These are phyloP conservation scores for Gallinago stenura DNA, from an alignment of 2,797 vertebrate species.

Conservation along the genomic window DNA sequence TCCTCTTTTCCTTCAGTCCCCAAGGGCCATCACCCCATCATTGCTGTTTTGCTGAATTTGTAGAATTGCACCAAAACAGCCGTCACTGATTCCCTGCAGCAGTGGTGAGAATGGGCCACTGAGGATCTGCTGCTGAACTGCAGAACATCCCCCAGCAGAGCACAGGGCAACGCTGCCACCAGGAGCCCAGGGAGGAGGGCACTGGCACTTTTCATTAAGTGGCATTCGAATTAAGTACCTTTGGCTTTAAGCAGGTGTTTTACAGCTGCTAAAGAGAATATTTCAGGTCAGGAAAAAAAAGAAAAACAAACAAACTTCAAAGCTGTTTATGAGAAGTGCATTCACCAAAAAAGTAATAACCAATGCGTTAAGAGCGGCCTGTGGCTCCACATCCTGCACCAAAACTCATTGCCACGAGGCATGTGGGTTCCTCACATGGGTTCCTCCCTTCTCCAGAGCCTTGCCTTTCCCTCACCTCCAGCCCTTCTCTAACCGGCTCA, in stretches of 20 bases:
- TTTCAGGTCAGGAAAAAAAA: background rate
- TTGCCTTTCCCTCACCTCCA: background rate
- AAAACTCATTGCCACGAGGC: accelerated
- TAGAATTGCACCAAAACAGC: background rate
- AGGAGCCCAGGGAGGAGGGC: background rate
- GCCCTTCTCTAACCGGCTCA: background rate
- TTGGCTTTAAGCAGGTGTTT: background rate
- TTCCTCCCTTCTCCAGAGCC: background rate
- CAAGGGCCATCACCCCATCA: background rate
- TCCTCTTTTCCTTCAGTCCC: background rate
- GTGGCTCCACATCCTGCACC: background rate
- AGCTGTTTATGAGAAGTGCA: background rate
- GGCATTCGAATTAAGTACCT: background rate
- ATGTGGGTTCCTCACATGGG: accelerated
- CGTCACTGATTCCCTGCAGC: background rate
- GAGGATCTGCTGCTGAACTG: background rate
- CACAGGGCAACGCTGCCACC: background rate
- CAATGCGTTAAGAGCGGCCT: background rate
- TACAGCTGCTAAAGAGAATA: background rate
- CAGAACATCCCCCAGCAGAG: background rate
- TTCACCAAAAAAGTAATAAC: background rate
- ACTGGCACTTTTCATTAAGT: background rate
- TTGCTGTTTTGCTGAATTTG: background rate
- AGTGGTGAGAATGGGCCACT: background rate
- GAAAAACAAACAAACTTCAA: background rate